phyloP scores from a whole-genome alignment of 1,140 invertebrate genomes.

The Drosophila oshimai region DNA sequence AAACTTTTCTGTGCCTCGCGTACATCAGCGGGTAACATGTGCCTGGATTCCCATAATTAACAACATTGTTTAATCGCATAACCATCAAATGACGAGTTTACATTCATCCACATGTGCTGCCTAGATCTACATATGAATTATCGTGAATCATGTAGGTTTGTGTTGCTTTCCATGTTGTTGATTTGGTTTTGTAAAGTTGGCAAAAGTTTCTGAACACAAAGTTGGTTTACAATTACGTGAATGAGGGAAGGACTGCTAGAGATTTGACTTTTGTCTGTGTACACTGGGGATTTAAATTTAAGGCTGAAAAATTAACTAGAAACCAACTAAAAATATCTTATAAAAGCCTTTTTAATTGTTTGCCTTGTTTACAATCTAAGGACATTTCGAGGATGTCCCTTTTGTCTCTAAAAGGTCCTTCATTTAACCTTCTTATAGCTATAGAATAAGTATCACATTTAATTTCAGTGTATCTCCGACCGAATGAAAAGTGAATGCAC shows the following conservation, averaged over 20 bases:
- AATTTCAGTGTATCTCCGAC: constrained; percentile 29
- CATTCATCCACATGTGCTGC: constrained; percentile 20
- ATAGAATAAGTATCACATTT: background rate
- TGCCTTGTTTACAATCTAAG: background rate
- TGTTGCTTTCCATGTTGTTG: constrained; percentile 10
- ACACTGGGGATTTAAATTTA: background rate
- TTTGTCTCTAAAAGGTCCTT: no score
- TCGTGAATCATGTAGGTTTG: background rate
- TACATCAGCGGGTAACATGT: constrained; percentile 37
- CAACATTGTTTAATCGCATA: constrained; percentile 62
- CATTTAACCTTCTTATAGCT: background rate
- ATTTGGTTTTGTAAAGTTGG: constrained; percentile 49
- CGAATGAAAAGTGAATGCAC: constrained; percentile 74
- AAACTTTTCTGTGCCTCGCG: constrained; percentile 28
- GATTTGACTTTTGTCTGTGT: background rate
- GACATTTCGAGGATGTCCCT: no score
- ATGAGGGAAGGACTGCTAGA: background rate
- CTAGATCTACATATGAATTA: constrained; percentile 9
- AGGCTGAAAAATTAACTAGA: no score
- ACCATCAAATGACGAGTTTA: constrained; percentile 38
- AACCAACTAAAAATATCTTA: no score
- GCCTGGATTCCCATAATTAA: constrained; percentile 72
- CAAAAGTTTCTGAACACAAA: constrained; percentile 50
- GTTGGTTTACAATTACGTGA: constrained; percentile 34
- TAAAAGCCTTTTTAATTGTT: no score